phyloP scores from a whole-genome alignment of 2,888 invertebrate species.

The Piscicola geometra region DNA sequence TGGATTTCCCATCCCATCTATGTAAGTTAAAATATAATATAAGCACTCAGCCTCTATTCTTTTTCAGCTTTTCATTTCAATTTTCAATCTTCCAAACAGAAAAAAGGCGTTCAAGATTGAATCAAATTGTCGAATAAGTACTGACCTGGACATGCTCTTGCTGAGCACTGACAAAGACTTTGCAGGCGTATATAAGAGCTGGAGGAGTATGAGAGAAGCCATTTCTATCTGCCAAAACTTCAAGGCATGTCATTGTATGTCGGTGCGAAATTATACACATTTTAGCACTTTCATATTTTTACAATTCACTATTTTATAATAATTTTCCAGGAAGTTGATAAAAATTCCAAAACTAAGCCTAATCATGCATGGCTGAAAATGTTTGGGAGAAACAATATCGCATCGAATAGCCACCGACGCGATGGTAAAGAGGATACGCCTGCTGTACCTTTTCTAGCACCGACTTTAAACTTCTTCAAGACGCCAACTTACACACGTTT shows the following conservation, averaged over 20 bases:
- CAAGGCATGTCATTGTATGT: no score
- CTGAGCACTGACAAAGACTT: constrained; percentile 7
- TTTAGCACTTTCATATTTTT: no score
- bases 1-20: background rate
- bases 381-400: background rate
- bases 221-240: background rate
- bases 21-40: background rate
- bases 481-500: background rate
- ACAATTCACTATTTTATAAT: no score
- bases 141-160: constrained; percentile 1
- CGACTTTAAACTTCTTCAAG: background rate
- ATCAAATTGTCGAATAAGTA: background rate
- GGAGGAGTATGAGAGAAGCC: constrained; percentile 9
- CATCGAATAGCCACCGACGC: background rate
- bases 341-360: background rate
- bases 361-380: background rate
- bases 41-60: background rate
- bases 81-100: no score
- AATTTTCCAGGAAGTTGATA: background rate
- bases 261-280: no score
- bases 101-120: background rate
- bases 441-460: background rate
- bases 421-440: background rate
- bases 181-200: background rate
- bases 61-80: no score